These are phyloP conservation scores for Hylyphantes graminicola DNA, from an alignment of 1,140 invertebrate species.

Conservation along the genomic window DNA sequence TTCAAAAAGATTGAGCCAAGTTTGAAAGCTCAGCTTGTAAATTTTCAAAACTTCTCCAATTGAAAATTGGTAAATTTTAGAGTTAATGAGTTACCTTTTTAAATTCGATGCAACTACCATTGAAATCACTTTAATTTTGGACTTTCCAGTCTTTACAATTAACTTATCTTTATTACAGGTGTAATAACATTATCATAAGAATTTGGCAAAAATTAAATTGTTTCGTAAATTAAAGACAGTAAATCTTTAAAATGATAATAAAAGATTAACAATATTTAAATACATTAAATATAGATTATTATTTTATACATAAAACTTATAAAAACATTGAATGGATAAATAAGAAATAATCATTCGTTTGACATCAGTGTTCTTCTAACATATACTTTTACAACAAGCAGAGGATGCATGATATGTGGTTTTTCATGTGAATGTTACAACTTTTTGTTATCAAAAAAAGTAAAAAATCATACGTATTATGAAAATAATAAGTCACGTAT, in stretches of 20 bases:
- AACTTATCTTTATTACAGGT: too few relatives aligned
- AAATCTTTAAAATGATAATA: constrained; percentile 10
- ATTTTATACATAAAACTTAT: constrained; percentile 17
- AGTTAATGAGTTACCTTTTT: too few relatives aligned
- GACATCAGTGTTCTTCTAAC: constrained; percentile 20
- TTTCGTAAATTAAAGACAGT: neutral
- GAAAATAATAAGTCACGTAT: too few relatives aligned
- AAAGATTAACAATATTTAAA: neutral
- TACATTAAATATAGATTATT: constrained; percentile 3
- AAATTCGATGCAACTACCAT: too few relatives aligned
- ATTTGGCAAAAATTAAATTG: neutral
- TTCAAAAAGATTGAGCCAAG: too few relatives aligned
- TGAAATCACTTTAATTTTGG: too few relatives aligned
- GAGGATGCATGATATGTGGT: constrained; percentile 9
- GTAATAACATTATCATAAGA: too few relatives aligned
- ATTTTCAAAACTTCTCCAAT: too few relatives aligned
- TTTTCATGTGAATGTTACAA: constrained; percentile 13
- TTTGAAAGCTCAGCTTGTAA: too few relatives aligned
- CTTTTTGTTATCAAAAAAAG: neutral
- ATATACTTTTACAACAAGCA: constrained; percentile 34
- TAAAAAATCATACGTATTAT: too few relatives aligned
- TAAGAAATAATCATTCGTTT: constrained; percentile 19
- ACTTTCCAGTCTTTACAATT: too few relatives aligned
- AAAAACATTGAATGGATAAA: neutral
- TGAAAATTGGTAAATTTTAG: too few relatives aligned